Evolutionary conservation across 2,888 invertebrate genomes (phyloP).

Genomic region (Andrena trimmerana): DNA sequence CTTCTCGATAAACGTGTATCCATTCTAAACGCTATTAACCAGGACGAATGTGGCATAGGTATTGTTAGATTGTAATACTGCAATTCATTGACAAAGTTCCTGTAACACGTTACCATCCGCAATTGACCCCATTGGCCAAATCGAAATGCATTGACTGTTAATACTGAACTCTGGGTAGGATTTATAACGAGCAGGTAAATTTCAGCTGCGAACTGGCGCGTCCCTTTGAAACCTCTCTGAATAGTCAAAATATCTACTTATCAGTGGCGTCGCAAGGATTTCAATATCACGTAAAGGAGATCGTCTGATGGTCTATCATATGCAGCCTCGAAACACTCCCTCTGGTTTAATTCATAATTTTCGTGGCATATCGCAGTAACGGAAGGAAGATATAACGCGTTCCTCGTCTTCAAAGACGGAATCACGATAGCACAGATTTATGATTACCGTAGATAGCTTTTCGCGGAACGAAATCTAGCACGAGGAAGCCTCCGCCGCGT

Average conservation of each 20-base stretch:
- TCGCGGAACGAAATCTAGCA: background rate
- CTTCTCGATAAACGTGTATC: background rate
- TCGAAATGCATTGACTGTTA: constrained; percentile 34
- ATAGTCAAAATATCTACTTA: background rate
- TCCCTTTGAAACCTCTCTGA: background rate
- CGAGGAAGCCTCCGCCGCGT: background rate
- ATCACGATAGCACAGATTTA: constrained; percentile 1
- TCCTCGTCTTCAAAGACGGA: background rate
- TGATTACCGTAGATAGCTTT: background rate
- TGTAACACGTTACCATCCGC: constrained; percentile 22
- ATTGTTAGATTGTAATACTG: background rate
- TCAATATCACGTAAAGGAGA: background rate
- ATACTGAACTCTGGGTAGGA: constrained; percentile 5
- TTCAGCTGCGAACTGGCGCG: background rate
- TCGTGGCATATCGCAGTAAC: background rate
- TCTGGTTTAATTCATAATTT: constrained; percentile 14
- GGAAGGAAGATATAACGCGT: background rate
- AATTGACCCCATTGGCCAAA: constrained; percentile 24
- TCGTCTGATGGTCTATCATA: background rate
- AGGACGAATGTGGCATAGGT: constrained; percentile 12
- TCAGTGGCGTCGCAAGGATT: background rate
- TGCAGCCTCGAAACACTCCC: no score
- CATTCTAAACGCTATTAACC: constrained; percentile 12
- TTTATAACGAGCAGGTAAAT: constrained; percentile 19
- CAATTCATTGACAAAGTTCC: constrained; percentile 14